Percentiles rank a stretch among this genome's conserved stretches.
Evolutionary conservation across 2,113 vertebrate genomes (phyloP).

Genomic region (Athene noctua): DNA sequence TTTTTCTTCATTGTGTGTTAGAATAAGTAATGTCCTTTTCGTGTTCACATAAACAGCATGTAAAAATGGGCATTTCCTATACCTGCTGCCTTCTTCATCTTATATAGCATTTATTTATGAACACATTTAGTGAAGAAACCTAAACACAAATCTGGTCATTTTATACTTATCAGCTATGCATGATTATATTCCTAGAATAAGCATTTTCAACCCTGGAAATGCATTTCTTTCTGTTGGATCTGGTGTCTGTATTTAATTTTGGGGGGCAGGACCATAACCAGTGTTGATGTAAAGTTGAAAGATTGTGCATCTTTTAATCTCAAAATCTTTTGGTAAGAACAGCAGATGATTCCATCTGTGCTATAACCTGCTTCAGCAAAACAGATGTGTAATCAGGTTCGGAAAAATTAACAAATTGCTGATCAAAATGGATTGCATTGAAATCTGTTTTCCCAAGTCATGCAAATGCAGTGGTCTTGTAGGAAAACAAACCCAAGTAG

Average conservation of each 20-base stretch:
- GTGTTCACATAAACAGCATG: neutral
- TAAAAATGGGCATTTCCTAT: neutral
- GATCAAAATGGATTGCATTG: neutral
- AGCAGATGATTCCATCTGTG: neutral
- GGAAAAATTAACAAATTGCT: neutral
- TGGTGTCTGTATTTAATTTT: neutral
- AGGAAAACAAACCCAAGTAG: neutral
- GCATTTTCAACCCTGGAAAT: neutral
- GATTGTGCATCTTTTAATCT: neutral
- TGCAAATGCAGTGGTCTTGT: neutral
- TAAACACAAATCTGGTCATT: neutral
- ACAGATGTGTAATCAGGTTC: neutral
- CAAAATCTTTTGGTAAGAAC: neutral
- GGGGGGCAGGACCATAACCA: neutral
- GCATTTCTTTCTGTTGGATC: neutral
- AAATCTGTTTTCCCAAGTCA: neutral
- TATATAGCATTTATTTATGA: neutral
- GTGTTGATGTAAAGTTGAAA: neutral
- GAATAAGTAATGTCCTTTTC: neutral
- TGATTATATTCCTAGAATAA: neutral
- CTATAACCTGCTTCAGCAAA: neutral
- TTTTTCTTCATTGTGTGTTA: neutral
- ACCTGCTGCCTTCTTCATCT: neutral
- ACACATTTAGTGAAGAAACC: neutral
- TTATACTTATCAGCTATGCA: neutral